Evolutionary conservation across 2,888 invertebrate genomes (phyloP), one percentile per base, ranked within the genome.

Genomic region (Meta bourneti): DNA sequence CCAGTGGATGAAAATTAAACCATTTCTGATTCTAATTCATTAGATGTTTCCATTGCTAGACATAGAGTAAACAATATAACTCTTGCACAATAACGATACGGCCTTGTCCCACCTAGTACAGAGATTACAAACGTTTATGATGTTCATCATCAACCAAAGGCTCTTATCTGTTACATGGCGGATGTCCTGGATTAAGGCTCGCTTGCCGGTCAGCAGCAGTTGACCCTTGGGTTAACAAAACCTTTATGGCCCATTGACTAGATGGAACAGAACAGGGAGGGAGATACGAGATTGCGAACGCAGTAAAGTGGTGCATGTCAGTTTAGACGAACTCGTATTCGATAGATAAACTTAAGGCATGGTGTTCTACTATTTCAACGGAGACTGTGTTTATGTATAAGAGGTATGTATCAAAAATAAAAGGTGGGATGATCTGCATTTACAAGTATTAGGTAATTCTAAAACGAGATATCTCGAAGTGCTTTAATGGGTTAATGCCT

Each of bases 141-240:
- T 88, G 88, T 75, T 88, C 75, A 80, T 80, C 75, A 88, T 88
- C 75, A 20, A 61, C 19, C 74, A 75, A 71, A 72, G 61, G 49
- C 72, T 51, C 88, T 88, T 88, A 88, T 88, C 88, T 88, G 54
- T n/a, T 61, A 81, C 74, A 69, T 34, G 34, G 72, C 88, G 80
- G 88, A 80, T 74, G 71, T 80, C 79, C 69, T 75, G 88, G 80
- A 88, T 88, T 88, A 74, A 88, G 81, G 49, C 34, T 61, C 54
- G 80, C 48, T 71, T 81, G 52, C 69, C 54, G 81, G 88, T 69
- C 74, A 88, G 81, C 72, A 51, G 88, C 74, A 88, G 88, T 88
- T 88, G 88, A 88, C 88, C 88, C 88, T n/a, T 81, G 81, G 88
- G 88, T 88, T 88, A 88, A 81, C 88, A 88, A 88, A 88, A 88